Evolutionary conservation across 1,140 invertebrate genomes (phyloP), one percentile per base, ranked within the genome.

Genomic region (Drosophila ficusphila): DNA sequence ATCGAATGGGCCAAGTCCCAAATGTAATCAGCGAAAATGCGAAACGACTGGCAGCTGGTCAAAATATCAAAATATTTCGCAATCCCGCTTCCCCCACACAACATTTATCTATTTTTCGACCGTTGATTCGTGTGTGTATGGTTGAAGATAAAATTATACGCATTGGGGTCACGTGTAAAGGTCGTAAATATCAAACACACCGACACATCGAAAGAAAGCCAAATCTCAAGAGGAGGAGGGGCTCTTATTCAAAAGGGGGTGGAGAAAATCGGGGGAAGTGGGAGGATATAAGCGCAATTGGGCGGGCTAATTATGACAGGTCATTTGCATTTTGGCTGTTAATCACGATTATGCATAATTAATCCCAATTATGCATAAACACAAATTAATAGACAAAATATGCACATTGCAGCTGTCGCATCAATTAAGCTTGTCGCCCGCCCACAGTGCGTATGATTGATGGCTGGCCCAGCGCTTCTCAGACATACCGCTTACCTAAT

Each of bases 261-360:
- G 46, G 29, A n/a, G n/a, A n/a, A n/a, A n/a, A n/a, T n/a, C n/a
- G n/a, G n/a, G n/a, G n/a, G n/a, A n/a, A n/a, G n/a, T n/a, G n/a
- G n/a, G n/a, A n/a, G n/a, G n/a, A n/a, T n/a, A n/a, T n/a, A n/a
- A n/a, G n/a, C n/a, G n/a, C n/a, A 53, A 34, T 53, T 64, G 61
- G 61, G 33, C 18, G 31, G 65, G 46, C 54, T 72, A 81, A 71
- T 77, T 58, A 51, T 77, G 49, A 65, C 57, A 75, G 47, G 42
- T 42, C 57, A 86, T 86, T 86, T 83, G 76, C 79, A 83, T 83
- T 76, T 67, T 58, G 69, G 48, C 81, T 81, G 76, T 85, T 85
- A 85, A 85, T 86, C 82, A 85, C 73, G 76, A 81, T 86, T 86
- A 85, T 86, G 81, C 81, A 83, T 85, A 85, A 85, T 85, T 85